These are phyloP conservation scores for Thalassophryne amazonica DNA, from an alignment of 2,797 vertebrate genomes.

Conservation along the genomic window DNA sequence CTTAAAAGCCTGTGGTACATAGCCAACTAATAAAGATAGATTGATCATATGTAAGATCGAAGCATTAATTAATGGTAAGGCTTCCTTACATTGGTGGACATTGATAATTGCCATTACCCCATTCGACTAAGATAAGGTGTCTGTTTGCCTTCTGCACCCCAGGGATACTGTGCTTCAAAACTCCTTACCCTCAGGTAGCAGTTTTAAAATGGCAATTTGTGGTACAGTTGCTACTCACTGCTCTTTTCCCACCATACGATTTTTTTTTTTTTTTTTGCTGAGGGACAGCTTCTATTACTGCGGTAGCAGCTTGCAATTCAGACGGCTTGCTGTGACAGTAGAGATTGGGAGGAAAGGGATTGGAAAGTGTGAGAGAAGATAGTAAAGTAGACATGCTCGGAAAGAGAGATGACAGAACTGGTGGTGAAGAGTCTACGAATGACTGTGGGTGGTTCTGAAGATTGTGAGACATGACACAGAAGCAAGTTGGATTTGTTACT, in stretches of 20 bases:
- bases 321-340: slow-evolving; percentile 2
- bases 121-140: slow-evolving; percentile 5
- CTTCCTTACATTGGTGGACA: too few species aligned
- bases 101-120: slow-evolving; percentile 11
- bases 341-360: background rate
- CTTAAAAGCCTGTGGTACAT: too few species aligned
- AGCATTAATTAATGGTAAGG: too few species aligned
- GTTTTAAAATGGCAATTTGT: slow-evolving; percentile 29
- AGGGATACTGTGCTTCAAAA: slow-evolving; percentile 11
- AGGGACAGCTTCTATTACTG: slow-evolving; percentile 32
- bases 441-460: background rate
- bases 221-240: slow-evolving; percentile 8
- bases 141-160: background rate
- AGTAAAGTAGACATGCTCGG: background rate
- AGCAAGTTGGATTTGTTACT: background rate
- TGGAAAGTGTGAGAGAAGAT: background rate
- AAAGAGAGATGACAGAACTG: background rate
- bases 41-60: too few species aligned
- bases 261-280: too few species aligned
- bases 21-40: too few species aligned
- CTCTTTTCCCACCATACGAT: slow-evolving; percentile 5
- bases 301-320: slow-evolving; percentile 16
- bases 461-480: background rate
- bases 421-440: background rate
- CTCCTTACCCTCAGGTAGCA: slow-evolving; percentile 14